Base-by-base conservation (phyloP, 2,113 vertebrate species). In the Ictidomys tridecemlineatus region DNA sequence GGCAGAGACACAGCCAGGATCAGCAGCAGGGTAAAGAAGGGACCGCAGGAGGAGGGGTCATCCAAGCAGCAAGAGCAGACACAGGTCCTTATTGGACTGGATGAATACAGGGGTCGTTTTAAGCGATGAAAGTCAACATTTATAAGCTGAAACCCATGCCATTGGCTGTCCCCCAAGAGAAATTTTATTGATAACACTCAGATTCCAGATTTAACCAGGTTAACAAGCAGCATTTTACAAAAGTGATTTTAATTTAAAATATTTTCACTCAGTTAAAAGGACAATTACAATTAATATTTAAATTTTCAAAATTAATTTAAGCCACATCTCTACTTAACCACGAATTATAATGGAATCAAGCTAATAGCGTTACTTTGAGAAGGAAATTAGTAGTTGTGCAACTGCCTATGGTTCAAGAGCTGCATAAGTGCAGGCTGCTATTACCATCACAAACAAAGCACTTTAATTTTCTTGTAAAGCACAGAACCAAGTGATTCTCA, bases 161-260 rank as follows among this genome's bases (percentile, higher is more conserved):
- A 42, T 84, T 16, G 89, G 11, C 37, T 58, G 12, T 16, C 4
- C 12, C 48, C 16, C 69, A 39, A 90, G 56, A 45, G 18, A 37
- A 85, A 63, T 85, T 63, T 70, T 78, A 39, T 34, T 42, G 73
- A 39, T 65, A 37, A 63, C 8, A 78, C 10, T 58, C 34, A 87
- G 10, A 89, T 88, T 51, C 53, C 69, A 73, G 51, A 63, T 74
- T 84, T 70, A 85, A 82, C n/a, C 34, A 74, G 51, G 56, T 74
- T n/a, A 88, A 80, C 4, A 56, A 56, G 58, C 69, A 53, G 22
- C 2, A 14, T 22, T 18, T n/a, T 73, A 34, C 39, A 42, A 42
- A 42, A 42, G 39, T 4, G 4, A 42, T 42, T 42, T 4, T 42
- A 42, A 42, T 42, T 42, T 42, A 42, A 42, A 42, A 42, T 42